phyloP scores from a whole-genome alignment of 2,888 invertebrate species.

The Drosophila mulleri region DNA sequence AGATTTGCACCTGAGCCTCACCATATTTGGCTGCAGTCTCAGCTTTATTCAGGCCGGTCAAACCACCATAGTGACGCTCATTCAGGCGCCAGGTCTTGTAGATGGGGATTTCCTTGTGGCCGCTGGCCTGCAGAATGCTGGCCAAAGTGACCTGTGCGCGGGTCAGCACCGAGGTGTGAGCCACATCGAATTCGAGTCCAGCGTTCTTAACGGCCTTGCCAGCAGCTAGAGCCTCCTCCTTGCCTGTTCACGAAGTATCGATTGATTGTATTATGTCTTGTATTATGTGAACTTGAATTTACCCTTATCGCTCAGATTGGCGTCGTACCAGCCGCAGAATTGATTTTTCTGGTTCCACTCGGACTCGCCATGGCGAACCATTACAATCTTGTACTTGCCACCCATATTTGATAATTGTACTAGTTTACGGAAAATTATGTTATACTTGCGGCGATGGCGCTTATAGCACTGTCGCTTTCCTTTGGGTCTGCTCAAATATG shows the following conservation, averaged over 20 bases:
- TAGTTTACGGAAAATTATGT: conserved; percentile 68
- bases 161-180: conserved; percentile 92
- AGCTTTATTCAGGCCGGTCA: conserved; percentile 95
- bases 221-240: conserved; percentile 86
- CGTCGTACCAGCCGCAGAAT: conserved; percentile 91
- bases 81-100: conserved; percentile 93
- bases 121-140: conserved; percentile 89
- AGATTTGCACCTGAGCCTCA: conserved; percentile 93
- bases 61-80: conserved; percentile 94
- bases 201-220: conserved; percentile 92
- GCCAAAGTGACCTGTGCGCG: conserved; percentile 92
- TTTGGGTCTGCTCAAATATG: conserved; percentile 54
- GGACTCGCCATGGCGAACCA: conserved; percentile 92
- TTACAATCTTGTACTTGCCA: conserved; percentile 89
- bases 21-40: conserved; percentile 95
- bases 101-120: conserved; percentile 89
- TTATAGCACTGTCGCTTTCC: conserved; percentile 66
- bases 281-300: conserved; percentile 51
- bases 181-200: conserved; percentile 91
- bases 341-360: conserved; percentile 92
- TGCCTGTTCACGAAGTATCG: conserved; percentile 66
- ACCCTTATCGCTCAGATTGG: conserved; percentile 90
- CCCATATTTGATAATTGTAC: conserved; percentile 75
- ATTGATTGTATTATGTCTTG: conserved; percentile 19
- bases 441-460: conserved; percentile 54